Evolutionary conservation across 2,113 vertebrate species (phyloP), one percentile per base, ranked within the genome.

Genomic region (Vidua macroura): DNA sequence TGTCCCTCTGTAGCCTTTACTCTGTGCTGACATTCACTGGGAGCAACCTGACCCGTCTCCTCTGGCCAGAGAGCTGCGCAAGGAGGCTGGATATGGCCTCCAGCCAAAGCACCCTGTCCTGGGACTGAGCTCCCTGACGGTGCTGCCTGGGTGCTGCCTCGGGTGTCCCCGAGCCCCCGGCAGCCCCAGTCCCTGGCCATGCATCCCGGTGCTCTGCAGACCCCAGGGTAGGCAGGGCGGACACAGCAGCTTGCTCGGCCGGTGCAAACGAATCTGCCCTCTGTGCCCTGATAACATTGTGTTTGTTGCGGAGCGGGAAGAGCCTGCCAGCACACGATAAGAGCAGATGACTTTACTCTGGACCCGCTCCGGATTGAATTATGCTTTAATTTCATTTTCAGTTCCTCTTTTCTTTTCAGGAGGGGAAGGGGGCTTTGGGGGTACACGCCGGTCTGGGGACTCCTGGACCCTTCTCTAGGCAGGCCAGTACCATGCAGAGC

Each of bases 271-370:
- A 94, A 95, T 96, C 96, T 96, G 93, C 95, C 91, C 96, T 83
- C 92, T 94, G 92, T 90, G 83, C 91, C 93, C 92, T 97, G 97
- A 96, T 96, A 97, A 96, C 96, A 95, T 96, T 97, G 96, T 97
- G 96, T 97, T 96, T 96, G 90, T 96, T 85, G 78, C 72, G 19
- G 91, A 87, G 96, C 74, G 94, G 93, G 95, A 94, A 95, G 96
- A 96, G 95, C 92, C 97, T 97, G 97, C 92, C 92, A 89, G 96
- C 51, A 64, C 64, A 93, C 83, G 97, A 97, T 97, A 97, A 97
- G 96, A 95, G 91, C 90, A 95, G 93, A 94, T 94, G 95, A 94
- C 95, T 96, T 93, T 96, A 97, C 94, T 92, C 94, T 81, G 96
- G 92, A 96, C 92, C 83, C 0, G 15, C 96, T 96, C 83, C 76